Evolutionary conservation across 2,113 vertebrate genomes (phyloP).

Genomic region (Callionymus lyra): DNA sequence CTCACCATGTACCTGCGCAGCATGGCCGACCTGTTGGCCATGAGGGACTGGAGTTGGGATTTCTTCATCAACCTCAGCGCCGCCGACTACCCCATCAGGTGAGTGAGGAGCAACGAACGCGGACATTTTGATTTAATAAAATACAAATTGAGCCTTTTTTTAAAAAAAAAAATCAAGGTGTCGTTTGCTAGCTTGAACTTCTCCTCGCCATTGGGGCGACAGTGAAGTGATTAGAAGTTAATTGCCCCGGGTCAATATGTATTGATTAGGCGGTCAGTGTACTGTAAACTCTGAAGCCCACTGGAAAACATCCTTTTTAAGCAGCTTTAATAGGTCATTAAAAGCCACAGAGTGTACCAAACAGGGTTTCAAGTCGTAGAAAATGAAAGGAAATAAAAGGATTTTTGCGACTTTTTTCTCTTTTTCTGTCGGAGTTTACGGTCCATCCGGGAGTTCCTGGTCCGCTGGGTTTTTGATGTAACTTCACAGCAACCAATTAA

Average conservation of each 20-base stretch:
- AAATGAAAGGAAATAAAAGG: conserved; percentile 23
- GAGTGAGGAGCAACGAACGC: conserved; percentile 3
- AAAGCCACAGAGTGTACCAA: conserved; percentile 33
- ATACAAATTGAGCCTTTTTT: no score
- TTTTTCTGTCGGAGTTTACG: conserved; percentile 33
- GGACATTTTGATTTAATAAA: no score
- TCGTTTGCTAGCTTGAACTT: conserved; percentile 17
- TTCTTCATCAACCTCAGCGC: conserved; percentile 99
- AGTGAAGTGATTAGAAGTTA: conserved; percentile 59
- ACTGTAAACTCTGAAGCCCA: conserved; percentile 33
- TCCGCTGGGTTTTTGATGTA: conserved; percentile 56
- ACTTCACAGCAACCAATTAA: conserved; percentile 55
- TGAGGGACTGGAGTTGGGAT: conserved; percentile 95
- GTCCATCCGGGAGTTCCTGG: conserved; percentile 43
- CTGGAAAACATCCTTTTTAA: conserved; percentile 28
- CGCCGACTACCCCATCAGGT: conserved; percentile 97
- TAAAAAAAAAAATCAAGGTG: no score
- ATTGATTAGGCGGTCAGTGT: conserved; percentile 42
- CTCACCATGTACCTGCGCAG: conserved; percentile 90
- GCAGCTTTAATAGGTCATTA: conserved; percentile 40
- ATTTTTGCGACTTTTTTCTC: conserved; percentile 11
- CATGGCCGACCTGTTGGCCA: conserved; percentile 90
- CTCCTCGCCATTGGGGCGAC: conserved; percentile 50
- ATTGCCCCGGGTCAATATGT: conserved; percentile 52
- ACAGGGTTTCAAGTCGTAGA: conserved; percentile 35